Conservation (phyloP, 92 coral and sea anemone genomes). For the Epizoanthus illoricatus region DNA sequence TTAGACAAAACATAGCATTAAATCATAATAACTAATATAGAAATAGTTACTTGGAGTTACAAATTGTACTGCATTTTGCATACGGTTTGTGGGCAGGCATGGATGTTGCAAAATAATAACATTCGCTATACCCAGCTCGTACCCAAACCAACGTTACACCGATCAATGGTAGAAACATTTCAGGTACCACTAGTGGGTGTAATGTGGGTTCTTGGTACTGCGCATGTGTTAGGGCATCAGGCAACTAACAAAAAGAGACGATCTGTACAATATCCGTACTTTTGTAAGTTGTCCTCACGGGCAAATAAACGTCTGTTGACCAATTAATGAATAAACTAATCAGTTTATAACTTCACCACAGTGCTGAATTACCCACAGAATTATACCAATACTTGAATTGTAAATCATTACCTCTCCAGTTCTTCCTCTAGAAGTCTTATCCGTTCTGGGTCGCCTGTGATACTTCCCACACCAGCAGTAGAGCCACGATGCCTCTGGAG, state of each 20-base stretch:
- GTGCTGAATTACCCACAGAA: background rate
- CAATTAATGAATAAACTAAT: background rate
- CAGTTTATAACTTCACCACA: background rate
- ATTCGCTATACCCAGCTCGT: too few species aligned
- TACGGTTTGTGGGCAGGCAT: too few species aligned
- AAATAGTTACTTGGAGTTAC: too few species aligned
- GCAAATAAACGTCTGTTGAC: slow-evolving; percentile 15
- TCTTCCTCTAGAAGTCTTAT: slow-evolving; percentile 65
- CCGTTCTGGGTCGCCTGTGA: slow-evolving; percentile 57
- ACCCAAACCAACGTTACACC: too few species aligned
- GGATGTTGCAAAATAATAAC: too few species aligned
- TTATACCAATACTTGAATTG: background rate
- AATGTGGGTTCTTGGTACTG: background rate
- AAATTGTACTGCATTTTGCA: too few species aligned
- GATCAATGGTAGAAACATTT: too few species aligned
- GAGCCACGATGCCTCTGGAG: slow-evolving; percentile 82
- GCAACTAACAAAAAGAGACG: slow-evolving; percentile 1
- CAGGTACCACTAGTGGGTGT: background rate
- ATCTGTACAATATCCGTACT: background rate
- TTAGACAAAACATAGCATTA: too few species aligned
- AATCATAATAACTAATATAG: too few species aligned
- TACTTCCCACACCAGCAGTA: slow-evolving; percentile 50
- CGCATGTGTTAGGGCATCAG: background rate
- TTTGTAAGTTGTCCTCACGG: background rate
- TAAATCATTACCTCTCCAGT: slow-evolving; percentile 61